Conservation (phyloP, 2,797 vertebrate genomes). For the Tauraco hartlaubi region DNA sequence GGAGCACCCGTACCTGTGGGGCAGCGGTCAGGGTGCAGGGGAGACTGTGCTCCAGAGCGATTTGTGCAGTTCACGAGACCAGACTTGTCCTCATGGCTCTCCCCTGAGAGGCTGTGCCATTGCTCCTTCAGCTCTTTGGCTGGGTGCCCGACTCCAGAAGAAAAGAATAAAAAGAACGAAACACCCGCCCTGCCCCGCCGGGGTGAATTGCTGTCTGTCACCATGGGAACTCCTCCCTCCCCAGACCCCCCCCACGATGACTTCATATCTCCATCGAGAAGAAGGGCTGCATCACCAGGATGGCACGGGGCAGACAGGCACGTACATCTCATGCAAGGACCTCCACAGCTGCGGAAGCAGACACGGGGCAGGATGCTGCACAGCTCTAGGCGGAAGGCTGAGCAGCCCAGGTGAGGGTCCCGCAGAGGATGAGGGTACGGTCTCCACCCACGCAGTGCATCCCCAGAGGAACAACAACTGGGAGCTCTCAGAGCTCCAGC, state of each 20-base stretch:
- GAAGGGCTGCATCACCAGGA: not conserved
- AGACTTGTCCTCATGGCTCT: constrained; percentile 38
- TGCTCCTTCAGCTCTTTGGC: constrained; percentile 64
- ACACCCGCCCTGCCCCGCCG: constrained; percentile 46
- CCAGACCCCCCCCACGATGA: constrained; percentile 38
- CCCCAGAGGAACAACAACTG: rapidly evolving
- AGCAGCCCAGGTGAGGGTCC: not conserved
- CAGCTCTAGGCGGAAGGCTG: not conserved
- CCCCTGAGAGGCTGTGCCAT: not conserved
- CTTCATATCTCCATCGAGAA: constrained; percentile 4
- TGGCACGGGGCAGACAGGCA: not conserved
- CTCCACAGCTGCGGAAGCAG: rapidly evolving
- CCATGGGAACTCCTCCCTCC: constrained; percentile 59
- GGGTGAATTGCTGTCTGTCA: constrained; percentile 65
- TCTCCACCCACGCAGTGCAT: rapidly evolving
- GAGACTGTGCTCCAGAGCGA: not conserved
- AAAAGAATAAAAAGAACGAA: constrained; percentile 40
- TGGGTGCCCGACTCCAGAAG: constrained; percentile 38
- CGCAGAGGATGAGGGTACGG: rapidly evolving
- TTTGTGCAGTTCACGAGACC: constrained; percentile 6
- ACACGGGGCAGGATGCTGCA: not conserved
- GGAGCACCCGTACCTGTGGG: not conserved
- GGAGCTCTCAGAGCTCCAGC: not conserved
- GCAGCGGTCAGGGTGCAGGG: not conserved
- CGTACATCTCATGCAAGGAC: not conserved